Evolutionary conservation across 2,888 invertebrate genomes (phyloP).

Genomic region (Agelastica alni): DNA sequence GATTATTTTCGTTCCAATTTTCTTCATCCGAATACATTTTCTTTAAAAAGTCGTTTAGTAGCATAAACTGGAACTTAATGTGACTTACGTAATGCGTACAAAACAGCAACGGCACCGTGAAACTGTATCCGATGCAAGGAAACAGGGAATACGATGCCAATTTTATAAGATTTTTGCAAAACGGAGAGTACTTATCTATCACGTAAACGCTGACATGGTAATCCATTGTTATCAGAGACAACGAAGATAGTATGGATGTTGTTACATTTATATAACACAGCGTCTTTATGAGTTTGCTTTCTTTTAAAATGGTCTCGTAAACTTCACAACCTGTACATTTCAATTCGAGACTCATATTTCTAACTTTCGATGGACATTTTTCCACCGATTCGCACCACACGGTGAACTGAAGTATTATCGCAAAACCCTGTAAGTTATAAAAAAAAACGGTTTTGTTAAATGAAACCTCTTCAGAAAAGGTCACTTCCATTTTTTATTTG

Average conservation of each 20-base stretch:
- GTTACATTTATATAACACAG: background rate
- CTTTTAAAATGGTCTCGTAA: constrained; percentile 2
- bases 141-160: background rate
- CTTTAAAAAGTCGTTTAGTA: constrained; percentile 8
- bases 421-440: no score
- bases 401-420: constrained; percentile 5
- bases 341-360: constrained; percentile 6
- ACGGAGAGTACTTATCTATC: constrained; percentile 1
- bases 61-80: constrained; percentile 4
- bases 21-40: background rate
- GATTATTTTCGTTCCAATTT: background rate
- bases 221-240: background rate
- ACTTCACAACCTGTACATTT: background rate
- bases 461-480: no score
- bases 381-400: constrained; percentile 1
- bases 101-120: constrained; percentile 3
- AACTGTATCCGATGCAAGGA: background rate
- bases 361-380: background rate
- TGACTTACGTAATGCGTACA: constrained; percentile 11
- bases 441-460: no score
- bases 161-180: background rate
- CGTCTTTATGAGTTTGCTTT: constrained; percentile 11
- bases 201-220: background rate
- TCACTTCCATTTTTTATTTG: no score
- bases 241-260: background rate